Conservation (phyloP, 2,113 vertebrate genomes). For the Tetraodon nigroviridis region DNA sequence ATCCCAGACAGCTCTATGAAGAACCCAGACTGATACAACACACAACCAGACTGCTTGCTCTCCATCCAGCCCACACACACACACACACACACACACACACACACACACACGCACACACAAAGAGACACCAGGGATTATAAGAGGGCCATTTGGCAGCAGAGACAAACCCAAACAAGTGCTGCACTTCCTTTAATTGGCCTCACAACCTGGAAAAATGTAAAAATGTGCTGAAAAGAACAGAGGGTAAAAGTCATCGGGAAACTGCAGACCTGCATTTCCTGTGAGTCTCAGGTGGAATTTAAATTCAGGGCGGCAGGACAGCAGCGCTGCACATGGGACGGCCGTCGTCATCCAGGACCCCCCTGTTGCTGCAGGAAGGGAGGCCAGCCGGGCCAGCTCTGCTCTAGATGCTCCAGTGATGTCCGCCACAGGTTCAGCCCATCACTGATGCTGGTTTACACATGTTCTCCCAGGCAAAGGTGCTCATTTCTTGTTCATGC, state of each 20-base stretch:
- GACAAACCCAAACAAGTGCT: conserved; percentile 26
- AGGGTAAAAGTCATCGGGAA: conserved; percentile 7
- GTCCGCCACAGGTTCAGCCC: conserved; percentile 45
- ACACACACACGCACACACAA: conserved; percentile 26
- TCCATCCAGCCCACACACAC: conserved; percentile 20
- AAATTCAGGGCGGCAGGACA: conserved; percentile 17
- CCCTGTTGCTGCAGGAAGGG: too few species aligned
- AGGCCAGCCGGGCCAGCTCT: neutral
- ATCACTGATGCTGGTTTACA: conserved; percentile 39
- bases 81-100: conserved; percentile 30
- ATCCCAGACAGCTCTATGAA: conserved; percentile 51
- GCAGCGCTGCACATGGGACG: conserved; percentile 16
- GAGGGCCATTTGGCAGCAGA: conserved; percentile 29
- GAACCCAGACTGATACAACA: conserved; percentile 46
- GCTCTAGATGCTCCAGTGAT: conserved; percentile 26
- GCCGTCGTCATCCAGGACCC: conserved; percentile 3
- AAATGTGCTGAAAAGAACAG: neutral
- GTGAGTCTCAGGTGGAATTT: conserved; percentile 32
- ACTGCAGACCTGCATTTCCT: conserved; percentile 20
- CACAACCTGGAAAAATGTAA: neutral
- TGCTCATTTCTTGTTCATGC: neutral
- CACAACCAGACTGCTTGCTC: conserved; percentile 48
- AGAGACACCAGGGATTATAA: conserved; percentile 35
- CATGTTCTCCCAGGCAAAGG: conserved; percentile 17
- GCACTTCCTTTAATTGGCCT: conserved; percentile 19